Evolutionary conservation across 1,140 invertebrate species (phyloP), one percentile per base, ranked within the genome.

Genomic region (Caerostris darwini): DNA sequence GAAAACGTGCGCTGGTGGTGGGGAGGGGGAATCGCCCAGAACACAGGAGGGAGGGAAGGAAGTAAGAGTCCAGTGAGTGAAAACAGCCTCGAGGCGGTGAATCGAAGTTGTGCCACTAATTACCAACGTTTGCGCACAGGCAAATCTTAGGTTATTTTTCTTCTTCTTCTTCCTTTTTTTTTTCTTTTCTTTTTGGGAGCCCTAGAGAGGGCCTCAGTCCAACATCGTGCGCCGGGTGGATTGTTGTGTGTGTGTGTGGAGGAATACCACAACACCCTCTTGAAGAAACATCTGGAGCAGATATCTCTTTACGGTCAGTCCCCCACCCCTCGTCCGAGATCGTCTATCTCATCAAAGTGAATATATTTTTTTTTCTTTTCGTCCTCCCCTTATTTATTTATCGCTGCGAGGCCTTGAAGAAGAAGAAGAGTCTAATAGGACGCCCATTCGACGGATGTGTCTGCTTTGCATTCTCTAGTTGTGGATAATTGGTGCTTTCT

Each of bases 81-180:
- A 93, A 86, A 93, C 86, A 88, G 59, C 85, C 85, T 86, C 34
- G 57, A 82, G 85, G 92, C 83, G 19, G 34, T 81, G 67, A 94
- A 88, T 94, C 61, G 34, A 69, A 85, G 82, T 69, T 86, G 61
- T 92, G 81, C 91, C 64, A 77, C 92, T 93, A 93, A 93, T 93
- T 93, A 87, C 59, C 92, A 12, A 77, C 92, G 92, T 87, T 93
- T 93, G 92, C 83, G 83, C 57, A n/a, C 83, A 17, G 83, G 54
- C 83, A 85, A 85, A 85, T 85, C 83, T 85, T 58, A 10, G 71
- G 71, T 50, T 77, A 77, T 77, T 77, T 85, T 59, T 85, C 71
- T 81, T 34, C 71, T 54, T 54, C 17, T 85, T 58, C n/a, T 19
- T 71, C 8, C 12, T 58, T 54, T 57, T 7, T 7, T 56, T 57